Percentiles rank a stretch among this genome's conserved stretches.
Conservation (phyloP, 2,797 vertebrate species). For the Masticophis lateralis region DNA sequence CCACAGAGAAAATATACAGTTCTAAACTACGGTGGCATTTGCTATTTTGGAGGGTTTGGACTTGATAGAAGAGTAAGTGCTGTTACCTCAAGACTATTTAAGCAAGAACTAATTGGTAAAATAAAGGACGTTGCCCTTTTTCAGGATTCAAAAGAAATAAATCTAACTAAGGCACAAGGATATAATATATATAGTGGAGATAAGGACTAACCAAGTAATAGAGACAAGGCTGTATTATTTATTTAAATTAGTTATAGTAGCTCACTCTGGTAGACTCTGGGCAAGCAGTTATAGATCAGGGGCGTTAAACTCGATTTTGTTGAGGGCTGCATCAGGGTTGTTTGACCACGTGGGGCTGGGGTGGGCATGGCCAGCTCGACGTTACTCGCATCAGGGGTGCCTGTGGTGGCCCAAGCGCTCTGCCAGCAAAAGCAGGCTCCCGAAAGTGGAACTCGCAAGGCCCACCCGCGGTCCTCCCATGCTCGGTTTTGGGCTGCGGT, state of each 20-base stretch:
- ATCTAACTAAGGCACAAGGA: constrained; percentile 75
- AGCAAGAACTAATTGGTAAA: constrained; percentile 76
- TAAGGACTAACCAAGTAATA: constrained; percentile 39
- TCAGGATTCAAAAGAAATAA: constrained; percentile 74
- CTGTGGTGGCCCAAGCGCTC: no score
- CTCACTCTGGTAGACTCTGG: not conserved
- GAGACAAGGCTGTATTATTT: not conserved
- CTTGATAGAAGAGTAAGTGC: constrained; percentile 69
- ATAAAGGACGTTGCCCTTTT: constrained; percentile 80
- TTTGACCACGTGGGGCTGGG: no score
- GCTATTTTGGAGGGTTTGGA: constrained; percentile 87
- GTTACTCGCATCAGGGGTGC: no score
- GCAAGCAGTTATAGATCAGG: not conserved
- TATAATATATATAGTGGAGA: constrained; percentile 80
- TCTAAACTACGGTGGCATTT: constrained; percentile 78
- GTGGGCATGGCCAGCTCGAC: no score
- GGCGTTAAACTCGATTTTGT: no score
- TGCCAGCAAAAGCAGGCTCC: no score
- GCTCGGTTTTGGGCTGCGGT: no score
- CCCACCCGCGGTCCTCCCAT: no score
- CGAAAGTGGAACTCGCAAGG: no score
- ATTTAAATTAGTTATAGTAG: not conserved
- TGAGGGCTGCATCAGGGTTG: no score
- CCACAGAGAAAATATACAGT: constrained; percentile 79
- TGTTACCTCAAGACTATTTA: constrained; percentile 81